A percentile compares a stretch with the other conserved stretches of the same genome.
These are phyloP conservation scores for Sebastes iracundus DNA, from an alignment of 2,797 vertebrate species.

Conservation along the genomic window DNA sequence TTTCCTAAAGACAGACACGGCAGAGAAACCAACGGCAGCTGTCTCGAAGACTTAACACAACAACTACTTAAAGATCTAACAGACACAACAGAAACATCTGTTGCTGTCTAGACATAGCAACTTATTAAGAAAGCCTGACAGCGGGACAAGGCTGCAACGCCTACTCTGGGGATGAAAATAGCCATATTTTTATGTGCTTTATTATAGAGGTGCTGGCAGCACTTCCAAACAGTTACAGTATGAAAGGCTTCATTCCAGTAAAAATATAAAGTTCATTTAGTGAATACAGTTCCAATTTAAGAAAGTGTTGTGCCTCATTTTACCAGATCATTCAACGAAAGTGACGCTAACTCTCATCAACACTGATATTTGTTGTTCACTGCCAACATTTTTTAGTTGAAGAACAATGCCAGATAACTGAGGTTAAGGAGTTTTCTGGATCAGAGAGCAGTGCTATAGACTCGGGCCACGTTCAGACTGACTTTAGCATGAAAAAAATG, in stretches of 20 bases:
- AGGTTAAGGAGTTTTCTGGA: neutral
- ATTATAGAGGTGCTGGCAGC: conserved; percentile 21
- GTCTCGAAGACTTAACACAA: conserved; percentile 65
- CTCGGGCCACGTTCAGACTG: neutral
- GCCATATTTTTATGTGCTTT: neutral
- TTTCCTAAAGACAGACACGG: neutral
- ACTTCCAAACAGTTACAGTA: neutral
- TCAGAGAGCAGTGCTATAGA: neutral
- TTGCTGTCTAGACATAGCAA: conserved; percentile 61
- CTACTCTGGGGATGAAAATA: neutral
- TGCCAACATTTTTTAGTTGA: neutral
- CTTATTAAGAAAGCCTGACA: conserved; percentile 26
- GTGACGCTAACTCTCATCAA: neutral
- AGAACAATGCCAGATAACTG: neutral
- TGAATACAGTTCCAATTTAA: neutral
- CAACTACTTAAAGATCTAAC: conserved; percentile 64
- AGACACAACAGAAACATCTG: conserved; percentile 71
- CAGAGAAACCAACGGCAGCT: conserved; percentile 56
- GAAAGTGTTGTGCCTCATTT: neutral
- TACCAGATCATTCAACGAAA: neutral
- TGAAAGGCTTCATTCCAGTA: neutral
- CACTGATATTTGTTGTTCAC: neutral
- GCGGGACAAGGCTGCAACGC: neutral
- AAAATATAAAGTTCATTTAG: neutral
- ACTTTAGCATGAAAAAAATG: neutral